A percentile compares a stretch with the other conserved stretches of the same genome.
Evolutionary conservation across 2,888 invertebrate species (phyloP).

Genomic region (Caenorhabditis afra): DNA sequence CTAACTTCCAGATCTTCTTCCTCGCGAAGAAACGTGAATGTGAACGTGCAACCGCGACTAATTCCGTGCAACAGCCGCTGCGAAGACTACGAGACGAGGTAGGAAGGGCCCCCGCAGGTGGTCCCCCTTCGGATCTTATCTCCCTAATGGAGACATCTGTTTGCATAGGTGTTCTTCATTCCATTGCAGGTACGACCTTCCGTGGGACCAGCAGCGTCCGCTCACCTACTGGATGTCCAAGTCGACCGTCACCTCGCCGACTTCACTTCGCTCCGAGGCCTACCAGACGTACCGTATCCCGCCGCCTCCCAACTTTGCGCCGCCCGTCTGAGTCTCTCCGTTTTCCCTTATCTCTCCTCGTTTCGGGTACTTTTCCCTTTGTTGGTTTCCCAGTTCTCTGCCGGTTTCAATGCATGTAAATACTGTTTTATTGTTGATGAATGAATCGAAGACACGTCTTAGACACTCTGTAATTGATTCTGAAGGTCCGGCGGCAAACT

Average conservation of each 20-base stretch:
- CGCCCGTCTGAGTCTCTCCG: conserved; percentile 23
- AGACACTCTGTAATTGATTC: conserved; percentile 35
- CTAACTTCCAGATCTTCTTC: conserved; percentile 6
- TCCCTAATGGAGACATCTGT: conserved; percentile 31
- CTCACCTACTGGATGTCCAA: conserved; percentile 65
- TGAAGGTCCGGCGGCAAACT: conserved; percentile 46
- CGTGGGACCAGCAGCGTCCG: conserved; percentile 64
- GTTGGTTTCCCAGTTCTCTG: background rate
- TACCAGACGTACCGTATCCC: conserved; percentile 50
- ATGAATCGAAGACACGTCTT: background rate
- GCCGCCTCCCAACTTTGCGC: conserved; percentile 46
- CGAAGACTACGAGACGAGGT: conserved; percentile 51
- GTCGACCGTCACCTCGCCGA: conserved; percentile 62
- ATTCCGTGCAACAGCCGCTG: conserved; percentile 51
- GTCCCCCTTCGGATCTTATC: conserved; percentile 43
- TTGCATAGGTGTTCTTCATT: conserved; percentile 27
- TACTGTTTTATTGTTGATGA: background rate
- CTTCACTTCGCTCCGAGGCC: conserved; percentile 46
- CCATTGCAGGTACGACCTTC: conserved; percentile 67
- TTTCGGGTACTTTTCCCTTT: conserved; percentile 11
- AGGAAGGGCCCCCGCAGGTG: too few species aligned
- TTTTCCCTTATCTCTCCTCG: background rate
- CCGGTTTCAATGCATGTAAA: conserved; percentile 17
- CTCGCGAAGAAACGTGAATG: conserved; percentile 26
- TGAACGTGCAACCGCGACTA: conserved; percentile 52